Percentiles rank a stretch among this genome's conserved stretches.
Conservation (phyloP, 2,797 vertebrate species). For the Melopsittacus undulatus region DNA sequence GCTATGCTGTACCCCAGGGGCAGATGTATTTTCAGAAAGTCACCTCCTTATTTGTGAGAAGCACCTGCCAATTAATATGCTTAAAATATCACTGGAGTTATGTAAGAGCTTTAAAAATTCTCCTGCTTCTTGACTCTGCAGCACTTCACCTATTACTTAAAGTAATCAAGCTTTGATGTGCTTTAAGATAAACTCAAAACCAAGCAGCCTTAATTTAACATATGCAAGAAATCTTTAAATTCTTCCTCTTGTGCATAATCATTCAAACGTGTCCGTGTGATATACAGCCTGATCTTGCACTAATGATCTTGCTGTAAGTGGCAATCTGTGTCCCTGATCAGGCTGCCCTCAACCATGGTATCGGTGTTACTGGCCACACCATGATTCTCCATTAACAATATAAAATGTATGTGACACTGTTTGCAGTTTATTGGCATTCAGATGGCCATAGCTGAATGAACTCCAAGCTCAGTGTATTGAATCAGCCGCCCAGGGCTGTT, state of each 20-base stretch:
- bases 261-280: neutral
- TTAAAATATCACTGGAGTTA: conserved; percentile 59
- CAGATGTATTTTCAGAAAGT: conserved; percentile 57
- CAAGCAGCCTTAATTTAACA: neutral
- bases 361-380: neutral
- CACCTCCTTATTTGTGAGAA: conserved; percentile 57
- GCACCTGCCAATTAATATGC: conserved; percentile 57
- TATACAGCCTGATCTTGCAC: neutral
- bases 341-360: neutral
- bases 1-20: neutral
- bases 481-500: neutral
- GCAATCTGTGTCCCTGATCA: neutral
- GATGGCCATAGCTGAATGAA: neutral
- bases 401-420: neutral
- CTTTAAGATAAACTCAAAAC: conserved; percentile 50
- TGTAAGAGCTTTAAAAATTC: conserved; percentile 45
- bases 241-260: neutral
- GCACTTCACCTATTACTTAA: conserved; percentile 54
- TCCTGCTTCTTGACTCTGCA: conserved; percentile 33
- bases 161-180: conserved; percentile 35
- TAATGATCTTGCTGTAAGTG: neutral
- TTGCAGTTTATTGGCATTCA: neutral
- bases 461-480: neutral
- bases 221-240: neutral
- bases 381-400: neutral